Conservation (phyloP, 2,797 vertebrate species). For the Setipinna tenuifilis region DNA sequence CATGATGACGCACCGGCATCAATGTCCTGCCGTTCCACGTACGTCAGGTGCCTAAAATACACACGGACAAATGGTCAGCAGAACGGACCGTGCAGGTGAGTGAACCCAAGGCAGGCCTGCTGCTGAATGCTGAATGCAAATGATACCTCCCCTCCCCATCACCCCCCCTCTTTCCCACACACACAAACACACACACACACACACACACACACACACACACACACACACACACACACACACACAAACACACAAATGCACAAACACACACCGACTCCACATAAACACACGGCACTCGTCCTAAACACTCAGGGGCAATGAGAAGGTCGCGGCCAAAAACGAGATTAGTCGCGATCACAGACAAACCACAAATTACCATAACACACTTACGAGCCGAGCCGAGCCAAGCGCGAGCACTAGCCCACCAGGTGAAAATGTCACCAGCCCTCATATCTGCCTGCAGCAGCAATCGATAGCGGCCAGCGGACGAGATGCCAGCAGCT, state of each 20-base stretch:
- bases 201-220: too few species aligned
- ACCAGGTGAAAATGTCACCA: conserved; percentile 8
- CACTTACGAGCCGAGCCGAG: conserved; percentile 28
- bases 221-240: too few species aligned
- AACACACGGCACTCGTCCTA: not conserved
- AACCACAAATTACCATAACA: conserved; percentile 41
- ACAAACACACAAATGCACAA: not conserved
- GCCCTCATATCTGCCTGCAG: conserved; percentile 41
- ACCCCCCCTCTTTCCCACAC: not conserved
- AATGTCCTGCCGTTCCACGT: not conserved
- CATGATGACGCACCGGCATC: not conserved
- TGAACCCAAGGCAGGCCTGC: not conserved
- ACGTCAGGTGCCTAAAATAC: not conserved
- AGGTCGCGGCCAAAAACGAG: not conserved
- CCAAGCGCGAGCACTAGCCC: not conserved
- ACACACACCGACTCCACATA: not conserved
- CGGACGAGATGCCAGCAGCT: conserved; percentile 17
- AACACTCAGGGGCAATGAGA: conserved; percentile 2
- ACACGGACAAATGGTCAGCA: not conserved
- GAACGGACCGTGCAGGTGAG: not conserved
- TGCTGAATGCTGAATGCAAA: not conserved
- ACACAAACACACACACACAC: too few species aligned
- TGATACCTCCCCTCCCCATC: not conserved
- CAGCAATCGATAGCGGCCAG: conserved; percentile 30
- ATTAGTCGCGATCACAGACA: conserved; percentile 33